Conservation (phyloP, 2,797 vertebrate species). For the Prunella strophiata region DNA sequence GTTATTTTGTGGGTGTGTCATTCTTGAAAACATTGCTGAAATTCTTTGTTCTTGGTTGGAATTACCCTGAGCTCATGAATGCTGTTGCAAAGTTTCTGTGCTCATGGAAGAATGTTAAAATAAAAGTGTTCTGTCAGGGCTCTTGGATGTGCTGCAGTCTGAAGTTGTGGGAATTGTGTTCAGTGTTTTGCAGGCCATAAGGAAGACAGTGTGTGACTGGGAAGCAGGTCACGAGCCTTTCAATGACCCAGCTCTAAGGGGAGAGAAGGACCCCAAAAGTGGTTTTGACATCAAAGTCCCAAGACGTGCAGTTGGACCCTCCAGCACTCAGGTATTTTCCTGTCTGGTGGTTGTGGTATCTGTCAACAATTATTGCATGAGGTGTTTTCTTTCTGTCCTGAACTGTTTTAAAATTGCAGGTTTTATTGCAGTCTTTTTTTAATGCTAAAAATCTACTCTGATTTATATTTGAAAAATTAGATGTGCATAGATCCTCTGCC, state of each 20-base stretch:
- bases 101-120: background rate
- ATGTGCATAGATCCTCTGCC: background rate
- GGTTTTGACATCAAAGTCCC: constrained; percentile 92
- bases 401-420: background rate
- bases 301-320: constrained; percentile 87
- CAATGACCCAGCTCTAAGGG: constrained; percentile 86
- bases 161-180: background rate
- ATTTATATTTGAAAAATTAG: constrained; percentile 5
- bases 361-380: background rate
- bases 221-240: constrained; percentile 84
- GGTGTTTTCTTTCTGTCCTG: background rate
- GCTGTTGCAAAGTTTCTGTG: background rate
- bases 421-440: background rate
- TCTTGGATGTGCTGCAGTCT: accelerated
- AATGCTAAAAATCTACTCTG: background rate
- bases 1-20: background rate
- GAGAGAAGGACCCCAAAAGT: constrained; percentile 89
- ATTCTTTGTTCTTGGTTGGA: background rate
- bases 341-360: background rate
- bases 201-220: constrained; percentile 90
- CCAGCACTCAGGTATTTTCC: constrained; percentile 86
- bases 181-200: constrained; percentile 89
- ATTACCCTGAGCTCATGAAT: accelerated
- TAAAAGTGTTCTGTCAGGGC: background rate
- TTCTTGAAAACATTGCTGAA: background rate